phyloP scores from a whole-genome alignment of 1,140 invertebrate genomes.

The Monochamus saltuarius region DNA sequence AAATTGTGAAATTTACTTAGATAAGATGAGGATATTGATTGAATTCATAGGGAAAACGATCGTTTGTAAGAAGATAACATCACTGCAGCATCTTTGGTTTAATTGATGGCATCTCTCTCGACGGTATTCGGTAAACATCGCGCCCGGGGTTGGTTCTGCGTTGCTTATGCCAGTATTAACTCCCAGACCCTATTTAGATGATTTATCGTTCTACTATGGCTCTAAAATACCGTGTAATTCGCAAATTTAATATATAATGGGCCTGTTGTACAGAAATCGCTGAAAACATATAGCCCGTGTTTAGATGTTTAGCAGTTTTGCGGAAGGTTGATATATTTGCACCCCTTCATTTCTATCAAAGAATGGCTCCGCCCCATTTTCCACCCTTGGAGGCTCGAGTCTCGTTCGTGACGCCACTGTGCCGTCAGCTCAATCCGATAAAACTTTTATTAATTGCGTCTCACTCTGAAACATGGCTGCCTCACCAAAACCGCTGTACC shows the following conservation, averaged over 20 bases:
- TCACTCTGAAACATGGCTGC: slow-evolving; percentile 25
- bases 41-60: slow-evolving; percentile 7
- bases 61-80: slow-evolving; percentile 15
- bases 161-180: slow-evolving; percentile 46
- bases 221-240: slow-evolving; percentile 51
- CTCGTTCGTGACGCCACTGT: slow-evolving; percentile 15
- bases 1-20: too few species aligned
- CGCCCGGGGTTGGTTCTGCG: slow-evolving; percentile 17
- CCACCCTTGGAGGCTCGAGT: slow-evolving; percentile 28
- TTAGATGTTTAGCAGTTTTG: slow-evolving; percentile 35
- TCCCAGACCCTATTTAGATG: slow-evolving; percentile 48
- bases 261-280: slow-evolving; percentile 44
- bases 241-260: slow-evolving; percentile 51
- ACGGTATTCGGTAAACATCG: slow-evolving; percentile 28
- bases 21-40: not conserved
- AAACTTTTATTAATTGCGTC: slow-evolving; percentile 23
- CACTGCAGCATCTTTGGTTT: slow-evolving; percentile 12
- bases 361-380: slow-evolving; percentile 32
- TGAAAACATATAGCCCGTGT: slow-evolving; percentile 39
- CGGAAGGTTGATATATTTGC: slow-evolving; percentile 35
- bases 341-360: slow-evolving; percentile 32
- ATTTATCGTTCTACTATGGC: slow-evolving; percentile 49
- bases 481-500: not conserved
- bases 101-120: slow-evolving; percentile 30
- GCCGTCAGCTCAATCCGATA: slow-evolving; percentile 10